phyloP scores from a whole-genome alignment of 2,797 vertebrate species.

The Acestrorhynchus altus region DNA sequence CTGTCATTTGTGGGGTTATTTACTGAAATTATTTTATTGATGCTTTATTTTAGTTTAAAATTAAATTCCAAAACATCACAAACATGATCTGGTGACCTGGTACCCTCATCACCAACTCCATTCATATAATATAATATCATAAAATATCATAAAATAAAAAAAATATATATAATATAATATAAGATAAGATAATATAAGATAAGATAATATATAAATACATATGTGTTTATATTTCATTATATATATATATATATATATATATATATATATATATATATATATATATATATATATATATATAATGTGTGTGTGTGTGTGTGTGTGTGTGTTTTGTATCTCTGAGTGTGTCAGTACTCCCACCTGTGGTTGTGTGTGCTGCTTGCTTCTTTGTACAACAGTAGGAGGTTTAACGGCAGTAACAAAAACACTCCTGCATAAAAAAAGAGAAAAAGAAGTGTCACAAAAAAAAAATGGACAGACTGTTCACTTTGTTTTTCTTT shows the following conservation, averaged over 20 bases:
- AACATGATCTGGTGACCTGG: too few species aligned
- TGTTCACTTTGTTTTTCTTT: neutral
- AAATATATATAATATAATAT: too few species aligned
- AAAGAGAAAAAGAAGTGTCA: slow-evolving; percentile 23
- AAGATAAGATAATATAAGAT: too few species aligned
- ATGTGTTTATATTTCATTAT: neutral
- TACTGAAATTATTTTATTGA: too few species aligned
- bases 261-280: neutral
- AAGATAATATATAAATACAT: neutral
- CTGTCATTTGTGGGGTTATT: too few species aligned
- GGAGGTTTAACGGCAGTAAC: slow-evolving; percentile 70
- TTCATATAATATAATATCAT: too few species aligned
- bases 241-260: neutral
- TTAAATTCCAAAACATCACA: too few species aligned
- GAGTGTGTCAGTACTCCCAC: slow-evolving; percentile 63
- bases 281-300: slow-evolving; percentile 17
- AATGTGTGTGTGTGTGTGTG: slow-evolving; percentile 41
- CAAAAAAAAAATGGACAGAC: slow-evolving; percentile 35
- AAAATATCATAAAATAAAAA: too few species aligned
- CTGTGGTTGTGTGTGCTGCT: slow-evolving; percentile 61
- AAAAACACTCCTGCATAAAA: slow-evolving; percentile 42
- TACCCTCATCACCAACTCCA: too few species aligned
- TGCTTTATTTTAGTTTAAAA: too few species aligned
- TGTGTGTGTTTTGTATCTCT: slow-evolving; percentile 50
- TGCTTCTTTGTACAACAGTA: slow-evolving; percentile 64